Conservation (phyloP, 2,888 invertebrate species). For the Hymenopus coronatus region DNA sequence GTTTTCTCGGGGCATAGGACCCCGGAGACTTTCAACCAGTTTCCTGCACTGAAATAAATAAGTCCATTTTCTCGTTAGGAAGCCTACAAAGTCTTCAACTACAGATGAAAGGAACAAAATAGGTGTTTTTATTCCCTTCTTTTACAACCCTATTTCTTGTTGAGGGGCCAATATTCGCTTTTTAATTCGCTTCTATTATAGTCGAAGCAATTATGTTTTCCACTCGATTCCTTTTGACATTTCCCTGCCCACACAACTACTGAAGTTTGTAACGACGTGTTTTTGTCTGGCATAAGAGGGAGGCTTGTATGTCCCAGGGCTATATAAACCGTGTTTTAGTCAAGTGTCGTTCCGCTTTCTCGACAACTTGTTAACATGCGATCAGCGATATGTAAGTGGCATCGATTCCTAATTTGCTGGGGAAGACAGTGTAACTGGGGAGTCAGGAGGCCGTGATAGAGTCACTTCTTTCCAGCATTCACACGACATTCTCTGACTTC, state of each 20-base stretch:
- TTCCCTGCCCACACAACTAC: not conserved
- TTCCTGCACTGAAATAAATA: too few species aligned
- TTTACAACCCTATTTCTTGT: not conserved
- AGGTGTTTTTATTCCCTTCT: not conserved
- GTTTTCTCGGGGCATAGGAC: too few species aligned
- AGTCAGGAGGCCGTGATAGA: too few species aligned
- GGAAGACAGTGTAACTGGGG: not conserved
- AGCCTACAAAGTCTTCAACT: too few species aligned
- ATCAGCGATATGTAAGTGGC: not conserved
- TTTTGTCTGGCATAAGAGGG: not conserved
- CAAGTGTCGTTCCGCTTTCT: not conserved
- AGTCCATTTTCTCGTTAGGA: too few species aligned
- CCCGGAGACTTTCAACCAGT: too few species aligned
- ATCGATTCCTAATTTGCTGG: not conserved
- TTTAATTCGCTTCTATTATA: slow-evolving; percentile 6
- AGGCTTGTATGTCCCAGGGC: not conserved
- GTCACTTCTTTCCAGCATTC: too few species aligned
- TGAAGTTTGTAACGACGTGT: slow-evolving; percentile 5
- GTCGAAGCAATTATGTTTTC: slow-evolving; percentile 16
- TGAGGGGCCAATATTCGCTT: not conserved
- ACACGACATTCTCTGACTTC: too few species aligned
- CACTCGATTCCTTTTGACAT: slow-evolving; percentile 19
- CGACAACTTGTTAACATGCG: not conserved
- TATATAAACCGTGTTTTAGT: not conserved
- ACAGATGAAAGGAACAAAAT: not conserved